Conservation (phyloP, 2,797 vertebrate genomes). For the Mallotus villosus region DNA sequence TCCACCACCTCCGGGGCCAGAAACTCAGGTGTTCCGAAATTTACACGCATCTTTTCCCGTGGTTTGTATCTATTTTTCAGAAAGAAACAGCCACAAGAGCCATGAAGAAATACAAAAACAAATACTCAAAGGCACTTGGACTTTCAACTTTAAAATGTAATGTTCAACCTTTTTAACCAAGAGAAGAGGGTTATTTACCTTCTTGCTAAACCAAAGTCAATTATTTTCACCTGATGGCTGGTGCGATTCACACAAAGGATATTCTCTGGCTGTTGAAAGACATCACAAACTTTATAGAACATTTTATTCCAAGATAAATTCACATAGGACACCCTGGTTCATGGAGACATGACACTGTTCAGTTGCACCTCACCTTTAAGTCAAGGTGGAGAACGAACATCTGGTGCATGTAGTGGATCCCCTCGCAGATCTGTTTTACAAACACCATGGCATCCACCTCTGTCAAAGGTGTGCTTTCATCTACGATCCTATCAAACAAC, state of each 20-base stretch:
- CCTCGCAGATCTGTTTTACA: conserved; percentile 86
- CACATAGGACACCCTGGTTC: not conserved
- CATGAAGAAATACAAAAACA: conserved; percentile 12
- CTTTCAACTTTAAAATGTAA: not conserved
- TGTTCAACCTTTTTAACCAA: not conserved
- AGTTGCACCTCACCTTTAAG: conserved; percentile 77
- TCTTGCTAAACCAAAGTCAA: conserved; percentile 86
- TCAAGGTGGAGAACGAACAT: conserved; percentile 85
- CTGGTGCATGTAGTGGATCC: conserved; percentile 88
- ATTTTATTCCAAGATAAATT: not conserved
- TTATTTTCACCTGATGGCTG: conserved; percentile 88
- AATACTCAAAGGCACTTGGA: no score
- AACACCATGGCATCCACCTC: conserved; percentile 90
- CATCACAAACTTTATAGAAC: conserved; percentile 1
- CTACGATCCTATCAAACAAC: conserved; percentile 85
- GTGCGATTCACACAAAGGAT: conserved; percentile 82
- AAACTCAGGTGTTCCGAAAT: conserved; percentile 85
- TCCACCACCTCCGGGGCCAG: conserved; percentile 85
- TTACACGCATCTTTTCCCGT: conserved; percentile 81
- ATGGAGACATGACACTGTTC: not conserved
- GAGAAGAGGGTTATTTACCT: conserved; percentile 66
- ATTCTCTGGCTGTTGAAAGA: conserved; percentile 79
- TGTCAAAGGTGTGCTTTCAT: conserved; percentile 81
- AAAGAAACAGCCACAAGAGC: not conserved
- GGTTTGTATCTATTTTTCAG: conserved; percentile 76